Base-by-base conservation (phyloP, 2,113 vertebrate species). In the Erpornis zantholeuca region DNA sequence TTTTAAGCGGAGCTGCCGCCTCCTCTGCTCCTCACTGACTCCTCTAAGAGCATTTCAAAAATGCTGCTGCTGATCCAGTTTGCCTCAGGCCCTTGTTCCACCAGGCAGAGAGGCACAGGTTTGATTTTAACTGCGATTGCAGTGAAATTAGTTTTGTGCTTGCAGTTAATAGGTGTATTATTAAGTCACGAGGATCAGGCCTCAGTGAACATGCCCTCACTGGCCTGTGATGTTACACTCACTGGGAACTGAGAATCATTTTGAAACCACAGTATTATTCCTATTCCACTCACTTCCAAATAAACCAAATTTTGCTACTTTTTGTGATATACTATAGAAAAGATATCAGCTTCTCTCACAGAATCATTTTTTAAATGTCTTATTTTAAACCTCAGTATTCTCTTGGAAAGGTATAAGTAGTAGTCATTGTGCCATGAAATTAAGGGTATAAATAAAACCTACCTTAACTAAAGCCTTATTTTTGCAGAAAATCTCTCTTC, bases 151-250 rank as follows among this genome's bases (percentile, higher is more conserved):
- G 61, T 60, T 78, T 27, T 16, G 69, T 8, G 9, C n/a, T 56
- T 64, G 28, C 49, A 79, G 83, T 94, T 96, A 96, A 96, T 95
- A 81, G 35, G 76, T 94, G 23, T 33, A 7, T 80, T 68, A 95
- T 95, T 86, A 96, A 92, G 40, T 86, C 56, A 69, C 0, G 2
- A 92, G 53, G 45, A 69, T 91, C 73, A 72, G n/a, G 36, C 61
- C 31, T 52, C 61, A 57, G 11, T 45, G 50, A 87, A 53, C 33
- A 6, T 88, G 63, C 45, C 82, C 59, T 70, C 29, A 31, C 33
- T 1, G 6, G 66, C 47, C 60, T 28, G 28, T 28, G 68, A 60
- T 38, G 35, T 38, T 88, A 16, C 47, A 52, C 22, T 63, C 36
- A 11, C 15, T 35, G 14, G 28, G 64, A 82, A 42, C 1, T 69